Evolutionary conservation across 2,113 vertebrate species (phyloP), one percentile per base, ranked within the genome.

Genomic region (Oreochromis spilurus): DNA sequence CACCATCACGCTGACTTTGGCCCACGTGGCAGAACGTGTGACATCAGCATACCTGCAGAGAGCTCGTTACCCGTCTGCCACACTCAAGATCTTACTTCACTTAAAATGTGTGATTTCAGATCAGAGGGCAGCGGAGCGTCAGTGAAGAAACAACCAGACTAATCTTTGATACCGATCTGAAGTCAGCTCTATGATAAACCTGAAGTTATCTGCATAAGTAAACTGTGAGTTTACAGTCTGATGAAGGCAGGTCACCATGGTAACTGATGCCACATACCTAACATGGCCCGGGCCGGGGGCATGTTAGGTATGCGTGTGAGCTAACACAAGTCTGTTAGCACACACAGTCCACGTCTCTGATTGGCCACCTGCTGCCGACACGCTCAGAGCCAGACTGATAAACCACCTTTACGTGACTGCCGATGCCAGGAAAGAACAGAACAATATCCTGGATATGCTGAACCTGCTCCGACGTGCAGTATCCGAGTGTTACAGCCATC

Each of bases 321-420:
- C 12, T 57, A 57, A 57, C 54, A 29, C 21, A 26, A 0, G 2
- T 1, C 54, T 29, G 54, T 57, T 0, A 26, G 24, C n/a, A 12
- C 53, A 2, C 24, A 57, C 24, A 13, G 55, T 57, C 55, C 55
- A 57, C 6, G 7, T 57, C 6, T 57, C 54, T 26, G 54, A 57
- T 57, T 57, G 54, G 54, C 6, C 54, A 57, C 54, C 26, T 55
- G 54, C 54, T 26, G 13, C 1, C 5, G 0, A 55, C 21, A 13
- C 24, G 11, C 1, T 55, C 54, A 14, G 45, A 17, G 45, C 6
- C 6, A 16, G 21, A 54, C 5, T 12, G 53, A 13, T 24, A 0
- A 55, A 24, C 0, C 53, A 24, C 21, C 53, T 55, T 24, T 6
- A 55, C 5, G 53, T 55, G 54, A 55, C 21, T 55, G 54, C 54